Conservation (phyloP, 2,888 invertebrate species). For the Linnaemya vulpina region DNA sequence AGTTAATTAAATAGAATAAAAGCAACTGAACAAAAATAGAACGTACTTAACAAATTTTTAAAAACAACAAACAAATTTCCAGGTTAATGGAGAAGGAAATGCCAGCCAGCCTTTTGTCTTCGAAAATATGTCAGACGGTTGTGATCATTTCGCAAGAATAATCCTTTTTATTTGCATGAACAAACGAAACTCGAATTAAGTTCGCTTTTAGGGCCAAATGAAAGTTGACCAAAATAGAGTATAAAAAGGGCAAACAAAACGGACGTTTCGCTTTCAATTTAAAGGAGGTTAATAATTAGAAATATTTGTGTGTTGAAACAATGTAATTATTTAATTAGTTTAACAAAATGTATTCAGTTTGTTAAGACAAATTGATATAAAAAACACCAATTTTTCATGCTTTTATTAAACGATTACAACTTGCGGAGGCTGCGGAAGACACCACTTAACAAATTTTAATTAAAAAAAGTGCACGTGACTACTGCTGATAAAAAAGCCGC, state of each 20-base stretch:
- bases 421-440: too few species aligned
- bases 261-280: background rate
- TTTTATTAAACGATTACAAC: too few species aligned
- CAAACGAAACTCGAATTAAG: background rate
- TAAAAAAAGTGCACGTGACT: too few species aligned
- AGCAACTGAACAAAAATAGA: too few species aligned
- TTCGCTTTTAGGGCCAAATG: background rate
- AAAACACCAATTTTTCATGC: too few species aligned
- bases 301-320: background rate
- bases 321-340: too few species aligned
- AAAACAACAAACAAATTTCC: background rate
- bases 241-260: background rate
- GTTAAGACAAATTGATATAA: too few species aligned
- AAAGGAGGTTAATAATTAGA: background rate
- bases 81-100: background rate
- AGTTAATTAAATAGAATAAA: constrained; percentile 37
- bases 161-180: background rate
- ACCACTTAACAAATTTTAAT: too few species aligned
- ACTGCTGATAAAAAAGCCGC: too few species aligned
- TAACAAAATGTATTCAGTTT: too few species aligned
- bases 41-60: too few species aligned
- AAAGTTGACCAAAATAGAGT: background rate
- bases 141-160: background rate
- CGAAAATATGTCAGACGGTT: background rate
- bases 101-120: background rate